Base-by-base conservation (phyloP, 2,113 vertebrate species). In the Colaptes auratus region DNA sequence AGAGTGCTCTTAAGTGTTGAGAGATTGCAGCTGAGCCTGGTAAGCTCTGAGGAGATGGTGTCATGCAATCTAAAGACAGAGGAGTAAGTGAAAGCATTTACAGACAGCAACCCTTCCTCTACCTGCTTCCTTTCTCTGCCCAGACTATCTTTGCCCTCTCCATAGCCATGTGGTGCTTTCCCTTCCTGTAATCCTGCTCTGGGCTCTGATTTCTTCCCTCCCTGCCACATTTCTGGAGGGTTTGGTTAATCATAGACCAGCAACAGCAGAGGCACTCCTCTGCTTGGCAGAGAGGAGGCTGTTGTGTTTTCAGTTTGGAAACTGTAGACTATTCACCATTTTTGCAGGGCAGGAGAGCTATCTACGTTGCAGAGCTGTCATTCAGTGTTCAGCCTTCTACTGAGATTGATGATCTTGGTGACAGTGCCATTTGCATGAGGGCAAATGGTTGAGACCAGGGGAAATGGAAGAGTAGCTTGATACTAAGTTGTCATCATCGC, bases 131-230 rank as follows among this genome's bases (percentile, higher is more conserved):
- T 9, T 36, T 25, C 72, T 52, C 35, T 56, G 33, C 44, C 9
- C 14, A 9, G 28, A 35, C 13, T 33, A 3, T 7, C 28, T 9
- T 15, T n/a, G 30, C 56, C 75, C 20, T 50, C 42, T 63, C 48
- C 2, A 1, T 5, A 13, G 15, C n/a, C 2, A 0, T 4, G n/a
- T 12, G 19, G 16, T 60, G 48, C 31, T 55, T 64, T 60, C 25
- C n/a, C 17, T 46, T 44, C 28, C 44, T 9, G 39, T 20, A 31
- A 20, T 66, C 27, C 25, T 53, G 71, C n/a, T 52, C 28, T 25
- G 50, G 27, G 17, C 23, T 28, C 52, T 1, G 2, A 6, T 42
- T 20, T 23, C 55, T 77, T 15, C 46, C 65, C 21, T 60, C 36
- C 8, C 39, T 67, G 19, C 10, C 65, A 28, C 0, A 0, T 39